Evolutionary conservation across 2,888 invertebrate genomes (phyloP).

Genomic region (Tricholauxania praeusta): DNA sequence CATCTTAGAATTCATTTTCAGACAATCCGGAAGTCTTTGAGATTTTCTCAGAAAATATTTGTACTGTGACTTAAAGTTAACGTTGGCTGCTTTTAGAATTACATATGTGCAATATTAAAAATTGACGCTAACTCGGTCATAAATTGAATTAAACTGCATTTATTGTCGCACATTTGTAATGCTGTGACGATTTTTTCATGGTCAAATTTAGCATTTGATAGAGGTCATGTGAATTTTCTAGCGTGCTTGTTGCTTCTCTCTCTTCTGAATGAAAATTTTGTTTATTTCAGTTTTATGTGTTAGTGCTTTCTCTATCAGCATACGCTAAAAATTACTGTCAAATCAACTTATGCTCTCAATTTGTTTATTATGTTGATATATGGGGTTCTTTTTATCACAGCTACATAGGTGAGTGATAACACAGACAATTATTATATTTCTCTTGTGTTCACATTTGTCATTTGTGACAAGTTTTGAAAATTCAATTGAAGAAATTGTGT

Average conservation of each 20-base stretch:
- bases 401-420: slow-evolving; percentile 1
- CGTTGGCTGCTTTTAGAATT: no score
- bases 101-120: no score
- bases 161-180: not conserved
- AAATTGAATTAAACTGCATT: no score
- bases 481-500: no score
- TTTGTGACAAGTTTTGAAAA: no score
- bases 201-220: not conserved
- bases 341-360: slow-evolving; percentile 65
- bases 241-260: not conserved
- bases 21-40: no score
- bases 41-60: no score
- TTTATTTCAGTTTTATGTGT: not conserved
- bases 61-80: no score
- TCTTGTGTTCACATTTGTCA: not conserved
- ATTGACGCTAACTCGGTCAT: no score
- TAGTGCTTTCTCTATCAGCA: not conserved
- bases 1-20: no score
- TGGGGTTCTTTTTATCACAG: slow-evolving; percentile 49
- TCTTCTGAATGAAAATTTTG: not conserved
- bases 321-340: slow-evolving; percentile 61
- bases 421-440: no score
- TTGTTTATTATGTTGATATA: slow-evolving; percentile 65
- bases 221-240: slow-evolving; percentile 7
- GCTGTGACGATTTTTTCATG: not conserved